Evolutionary conservation across 2,113 vertebrate species (phyloP), one percentile per base, ranked within the genome.

Genomic region (Strigops habroptila): DNA sequence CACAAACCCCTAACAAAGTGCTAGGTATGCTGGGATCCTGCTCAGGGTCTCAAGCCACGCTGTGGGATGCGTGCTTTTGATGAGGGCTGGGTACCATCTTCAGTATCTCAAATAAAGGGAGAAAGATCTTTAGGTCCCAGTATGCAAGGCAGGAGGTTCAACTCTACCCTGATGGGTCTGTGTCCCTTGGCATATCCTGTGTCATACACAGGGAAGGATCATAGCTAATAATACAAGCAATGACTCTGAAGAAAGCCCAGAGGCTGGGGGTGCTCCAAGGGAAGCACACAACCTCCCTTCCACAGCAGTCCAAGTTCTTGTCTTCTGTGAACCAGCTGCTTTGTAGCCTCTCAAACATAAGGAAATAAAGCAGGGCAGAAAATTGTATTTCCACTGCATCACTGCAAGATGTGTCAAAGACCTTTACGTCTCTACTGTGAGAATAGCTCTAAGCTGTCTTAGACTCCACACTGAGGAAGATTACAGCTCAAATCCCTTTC

Each of bases 1-100:
- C 6, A 30, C 33, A 23, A 60, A 15, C 5, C 7, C 15, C 28
- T 51, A 57, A 8, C 3, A 69, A 73, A 30, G 53, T 53, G 18
- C 35, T 48, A 67, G 37, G 4, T 22, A 46, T 0, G 1, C 62
- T 39, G 52, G 46, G 71, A n/a, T 41, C 33, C 18, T 28, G 23
- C 23, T 13, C 35, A 18, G 70, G 8, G 1, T 28, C 46, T 39
- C 1, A 0, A 15, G 25, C 4, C 17, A 27, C 24, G 23, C n/a
- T 19, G 35, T 46, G 65, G 33, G 51, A 3, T 27, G 35, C 18
- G 51, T 43, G 28, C 35, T 19, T 19, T 48, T 39, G 2, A 48
- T 16, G 5, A 84, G n/a, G 52, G 37, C 18, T 63, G 12, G 5
- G 1, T n/a, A 33, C 35, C 15, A 0, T 3, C 31, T 33, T 55